A percentile compares a stretch with the other conserved stretches of the same genome.
Conservation (phyloP, 2,113 vertebrate species). For the Potamarius usumacintae region DNA sequence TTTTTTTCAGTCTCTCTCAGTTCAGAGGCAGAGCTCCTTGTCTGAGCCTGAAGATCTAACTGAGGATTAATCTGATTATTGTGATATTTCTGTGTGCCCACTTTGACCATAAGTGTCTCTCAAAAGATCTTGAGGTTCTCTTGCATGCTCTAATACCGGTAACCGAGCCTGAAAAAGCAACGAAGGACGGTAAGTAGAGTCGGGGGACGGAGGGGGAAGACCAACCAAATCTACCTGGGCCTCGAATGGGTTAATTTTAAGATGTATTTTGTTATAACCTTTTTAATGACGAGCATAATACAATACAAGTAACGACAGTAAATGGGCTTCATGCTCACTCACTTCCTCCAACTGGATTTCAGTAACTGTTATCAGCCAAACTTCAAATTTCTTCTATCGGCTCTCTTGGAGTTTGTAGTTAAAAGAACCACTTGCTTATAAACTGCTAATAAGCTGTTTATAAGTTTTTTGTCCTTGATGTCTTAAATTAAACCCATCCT, state of each 20-base stretch:
- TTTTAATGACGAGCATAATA: neutral
- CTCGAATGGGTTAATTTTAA: neutral
- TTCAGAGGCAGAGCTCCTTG: neutral
- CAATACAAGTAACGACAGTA: neutral
- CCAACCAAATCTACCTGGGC: neutral
- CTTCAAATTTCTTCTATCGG: neutral
- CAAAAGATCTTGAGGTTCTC: neutral
- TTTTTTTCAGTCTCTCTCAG: neutral
- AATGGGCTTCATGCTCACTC: neutral
- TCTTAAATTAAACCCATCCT: slow-evolving; percentile 2
- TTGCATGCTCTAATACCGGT: neutral
- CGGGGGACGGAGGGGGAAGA: neutral
- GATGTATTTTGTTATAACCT: neutral
- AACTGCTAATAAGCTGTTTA: slow-evolving; percentile 20
- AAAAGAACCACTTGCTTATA: slow-evolving; percentile 33
- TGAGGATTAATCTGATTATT: neutral
- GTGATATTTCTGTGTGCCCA: neutral
- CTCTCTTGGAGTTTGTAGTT: slow-evolving; percentile 18
- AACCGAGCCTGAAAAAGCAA: neutral
- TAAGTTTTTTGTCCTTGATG: too few species aligned
- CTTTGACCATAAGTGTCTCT: neutral
- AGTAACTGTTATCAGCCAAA: neutral
- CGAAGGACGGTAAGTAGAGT: neutral
- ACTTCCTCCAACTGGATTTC: neutral
- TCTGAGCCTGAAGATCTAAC: neutral